These are phyloP conservation scores for Polyploca ridens DNA, from an alignment of 2,888 invertebrate genomes.

Conservation along the genomic window DNA sequence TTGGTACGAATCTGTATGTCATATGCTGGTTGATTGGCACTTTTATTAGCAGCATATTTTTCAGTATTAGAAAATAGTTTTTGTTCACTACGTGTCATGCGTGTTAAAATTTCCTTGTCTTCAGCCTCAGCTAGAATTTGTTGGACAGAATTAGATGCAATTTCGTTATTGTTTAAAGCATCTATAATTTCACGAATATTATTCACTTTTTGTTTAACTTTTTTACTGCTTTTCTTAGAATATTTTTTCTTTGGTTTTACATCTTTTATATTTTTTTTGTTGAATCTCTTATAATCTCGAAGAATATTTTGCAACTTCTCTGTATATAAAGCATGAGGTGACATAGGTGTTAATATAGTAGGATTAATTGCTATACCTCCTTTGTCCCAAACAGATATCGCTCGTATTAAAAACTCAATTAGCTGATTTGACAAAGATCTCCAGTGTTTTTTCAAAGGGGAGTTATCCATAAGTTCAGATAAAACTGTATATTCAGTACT, in stretches of 20 bases:
- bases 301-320: conserved; percentile 60
- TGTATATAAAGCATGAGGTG: conserved; percentile 52
- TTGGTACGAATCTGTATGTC: not conserved
- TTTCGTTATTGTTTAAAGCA: conserved; percentile 54
- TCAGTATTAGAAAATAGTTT: conserved; percentile 19
- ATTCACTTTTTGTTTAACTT: conserved; percentile 54
- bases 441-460: conserved; percentile 66
- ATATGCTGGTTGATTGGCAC: not conserved
- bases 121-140: conserved; percentile 60
- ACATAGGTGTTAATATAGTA: conserved; percentile 56
- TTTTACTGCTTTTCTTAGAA: conserved; percentile 18
- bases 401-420: conserved; percentile 62
- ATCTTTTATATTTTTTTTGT: conserved; percentile 24
- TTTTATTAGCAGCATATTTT: not conserved
- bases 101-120: conserved; percentile 31
- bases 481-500: conserved; percentile 55
- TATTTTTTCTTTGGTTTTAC: conserved; percentile 18
- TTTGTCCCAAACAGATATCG: conserved; percentile 72
- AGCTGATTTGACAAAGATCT: conserved; percentile 56
- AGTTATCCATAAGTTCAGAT: conserved; percentile 59
- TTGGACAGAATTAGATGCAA: conserved; percentile 35
- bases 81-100: conserved; percentile 20
- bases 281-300: conserved; percentile 40
- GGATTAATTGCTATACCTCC: conserved; percentile 74
- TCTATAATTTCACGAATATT: conserved; percentile 76